phyloP scores from a whole-genome alignment of 2,888 invertebrate genomes.

The Litoditis marina region DNA sequence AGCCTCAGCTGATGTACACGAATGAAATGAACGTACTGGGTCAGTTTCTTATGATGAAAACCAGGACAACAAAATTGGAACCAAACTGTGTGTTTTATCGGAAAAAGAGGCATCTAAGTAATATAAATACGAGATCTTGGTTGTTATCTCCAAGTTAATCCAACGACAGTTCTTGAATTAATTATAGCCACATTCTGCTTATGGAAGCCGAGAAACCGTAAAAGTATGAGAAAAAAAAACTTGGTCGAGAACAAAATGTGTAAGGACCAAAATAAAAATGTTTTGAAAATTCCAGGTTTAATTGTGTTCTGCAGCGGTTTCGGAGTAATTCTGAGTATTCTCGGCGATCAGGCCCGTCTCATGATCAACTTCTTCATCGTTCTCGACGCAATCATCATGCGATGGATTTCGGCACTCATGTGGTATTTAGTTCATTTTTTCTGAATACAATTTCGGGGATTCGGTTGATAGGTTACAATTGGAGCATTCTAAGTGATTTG shows the following conservation, averaged over 20 bases:
- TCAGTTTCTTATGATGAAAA: conserved; percentile 10
- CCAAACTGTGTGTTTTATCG: no score
- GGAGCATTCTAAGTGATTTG: not conserved
- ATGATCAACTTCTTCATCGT: conserved; percentile 81
- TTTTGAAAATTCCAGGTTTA: conserved; percentile 76
- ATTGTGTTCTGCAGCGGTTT: conserved; percentile 87
- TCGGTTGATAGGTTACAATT: no score
- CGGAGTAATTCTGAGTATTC: conserved; percentile 80
- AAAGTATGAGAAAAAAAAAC: no score
- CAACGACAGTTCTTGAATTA: no score
- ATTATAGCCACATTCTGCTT: no score
- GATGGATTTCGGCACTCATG: conserved; percentile 85
- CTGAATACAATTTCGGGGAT: not conserved
- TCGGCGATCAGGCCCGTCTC: conserved; percentile 76
- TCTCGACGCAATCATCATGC: conserved; percentile 85
- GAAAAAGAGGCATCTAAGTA: no score
- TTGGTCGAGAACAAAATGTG: no score
- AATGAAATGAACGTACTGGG: conserved; percentile 73
- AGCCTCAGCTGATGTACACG: conserved; percentile 62
- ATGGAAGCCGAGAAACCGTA: no score
- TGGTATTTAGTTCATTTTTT: conserved; percentile 68
- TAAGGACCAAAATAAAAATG: no score
- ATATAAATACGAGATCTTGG: no score
- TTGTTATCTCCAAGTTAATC: no score
- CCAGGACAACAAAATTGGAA: no score